Conservation (phyloP, 2,113 vertebrate species). For the Sciurus niger region DNA sequence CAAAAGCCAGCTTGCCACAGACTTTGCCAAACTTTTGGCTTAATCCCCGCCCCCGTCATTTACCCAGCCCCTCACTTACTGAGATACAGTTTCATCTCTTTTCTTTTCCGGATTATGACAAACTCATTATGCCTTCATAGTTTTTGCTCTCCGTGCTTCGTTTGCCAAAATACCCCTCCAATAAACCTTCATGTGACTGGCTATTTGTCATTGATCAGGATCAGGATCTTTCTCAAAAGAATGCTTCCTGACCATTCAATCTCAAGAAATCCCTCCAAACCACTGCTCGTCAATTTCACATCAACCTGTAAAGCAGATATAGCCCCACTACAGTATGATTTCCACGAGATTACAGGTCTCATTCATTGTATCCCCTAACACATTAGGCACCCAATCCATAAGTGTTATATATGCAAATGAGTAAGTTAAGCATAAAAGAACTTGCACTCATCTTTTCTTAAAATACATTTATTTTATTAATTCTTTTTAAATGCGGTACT, state of each 20-base stretch:
- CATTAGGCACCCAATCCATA: not conserved
- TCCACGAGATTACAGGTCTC: not conserved
- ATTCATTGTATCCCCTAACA: not conserved
- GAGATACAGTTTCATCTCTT: not conserved
- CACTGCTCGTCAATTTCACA: not conserved
- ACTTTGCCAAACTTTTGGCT: not conserved
- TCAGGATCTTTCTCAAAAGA: not conserved
- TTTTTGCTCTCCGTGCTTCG: not conserved
- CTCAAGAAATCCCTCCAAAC: not conserved
- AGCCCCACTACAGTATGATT: not conserved
- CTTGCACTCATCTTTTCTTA: too few species aligned
- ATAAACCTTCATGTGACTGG: not conserved
- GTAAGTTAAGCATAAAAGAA: not conserved
- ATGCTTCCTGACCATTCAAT: not conserved
- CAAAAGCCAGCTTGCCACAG: not conserved
- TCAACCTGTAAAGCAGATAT: not conserved
- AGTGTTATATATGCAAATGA: not conserved
- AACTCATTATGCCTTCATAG: not conserved
- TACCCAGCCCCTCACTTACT: not conserved
- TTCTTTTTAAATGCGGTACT: too few species aligned
- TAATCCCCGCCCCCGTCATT: not conserved
- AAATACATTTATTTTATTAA: too few species aligned
- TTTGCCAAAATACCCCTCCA: not conserved
- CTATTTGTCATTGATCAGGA: not conserved
- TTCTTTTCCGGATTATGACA: not conserved